These are phyloP conservation scores for Didymodactylos carnosus DNA, from an alignment of 2,888 invertebrate genomes.

Conservation along the genomic window DNA sequence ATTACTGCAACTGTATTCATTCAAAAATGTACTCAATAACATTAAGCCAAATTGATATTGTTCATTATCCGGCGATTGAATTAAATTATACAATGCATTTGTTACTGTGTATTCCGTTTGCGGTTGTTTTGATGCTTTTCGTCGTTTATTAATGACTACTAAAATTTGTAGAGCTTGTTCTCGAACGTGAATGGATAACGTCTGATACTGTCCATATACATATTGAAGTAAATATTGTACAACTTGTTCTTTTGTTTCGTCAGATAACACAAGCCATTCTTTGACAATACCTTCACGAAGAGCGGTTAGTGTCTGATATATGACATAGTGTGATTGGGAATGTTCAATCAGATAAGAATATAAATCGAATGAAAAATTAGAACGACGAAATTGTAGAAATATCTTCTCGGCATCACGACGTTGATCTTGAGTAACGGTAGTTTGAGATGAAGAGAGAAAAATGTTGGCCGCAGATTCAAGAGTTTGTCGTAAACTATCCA, in stretches of 20 bases:
- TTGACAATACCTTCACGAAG: neutral
- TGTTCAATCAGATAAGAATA: neutral
- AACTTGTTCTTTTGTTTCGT: neutral
- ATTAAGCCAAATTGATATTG: neutral
- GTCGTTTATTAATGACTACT: neutral
- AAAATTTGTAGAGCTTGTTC: neutral
- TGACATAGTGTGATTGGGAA: neutral
- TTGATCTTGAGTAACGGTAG: neutral
- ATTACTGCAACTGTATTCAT: neutral
- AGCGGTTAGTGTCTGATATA: neutral
- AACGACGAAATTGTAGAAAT: neutral
- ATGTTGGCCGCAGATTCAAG: neutral
- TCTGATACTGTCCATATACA: neutral
- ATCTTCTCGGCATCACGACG: neutral
- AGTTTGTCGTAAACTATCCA: neutral
- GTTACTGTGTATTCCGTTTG: neutral
- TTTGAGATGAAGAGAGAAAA: neutral
- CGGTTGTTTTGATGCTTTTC: neutral
- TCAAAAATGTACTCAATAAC: neutral
- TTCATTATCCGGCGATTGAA: neutral
- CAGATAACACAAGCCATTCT: neutral
- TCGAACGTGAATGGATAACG: neutral
- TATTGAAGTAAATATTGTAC: neutral
- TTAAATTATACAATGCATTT: neutral
- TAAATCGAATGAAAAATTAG: neutral